Evolutionary conservation across 2,888 invertebrate genomes (phyloP).

Genomic region (Apamea anceps): DNA sequence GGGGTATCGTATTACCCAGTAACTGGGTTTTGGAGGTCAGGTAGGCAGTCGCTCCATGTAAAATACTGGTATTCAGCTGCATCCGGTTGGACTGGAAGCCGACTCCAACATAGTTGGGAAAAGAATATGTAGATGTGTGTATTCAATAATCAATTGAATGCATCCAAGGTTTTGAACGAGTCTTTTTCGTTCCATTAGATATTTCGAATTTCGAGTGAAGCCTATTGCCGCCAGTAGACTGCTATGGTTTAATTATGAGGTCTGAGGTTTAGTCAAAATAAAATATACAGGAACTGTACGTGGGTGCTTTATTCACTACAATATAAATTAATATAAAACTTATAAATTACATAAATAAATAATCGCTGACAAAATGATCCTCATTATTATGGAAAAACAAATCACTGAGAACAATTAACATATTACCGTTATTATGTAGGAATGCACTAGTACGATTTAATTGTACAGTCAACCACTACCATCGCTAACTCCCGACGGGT

Average conservation of each 20-base stretch:
- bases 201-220: background rate
- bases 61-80: too few relatives aligned
- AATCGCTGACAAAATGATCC: constrained; percentile 81
- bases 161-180: background rate
- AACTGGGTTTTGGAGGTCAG: too few relatives aligned
- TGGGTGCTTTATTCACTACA: constrained; percentile 85
- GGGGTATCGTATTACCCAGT: too few relatives aligned
- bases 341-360: constrained; percentile 88
- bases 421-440: constrained; percentile 60
- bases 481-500: background rate
- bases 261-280: constrained; percentile 22
- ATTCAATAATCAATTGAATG: background rate
- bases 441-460: constrained; percentile 67
- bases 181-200: background rate
- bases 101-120: too few relatives aligned
- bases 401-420: constrained; percentile 57
- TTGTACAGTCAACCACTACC: constrained; percentile 43
- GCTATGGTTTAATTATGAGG: background rate
- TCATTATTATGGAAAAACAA: constrained; percentile 65
- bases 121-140: too few relatives aligned
- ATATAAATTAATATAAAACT: constrained; percentile 88
- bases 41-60: too few relatives aligned
- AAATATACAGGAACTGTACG: constrained; percentile 67
- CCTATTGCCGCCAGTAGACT: too few relatives aligned
- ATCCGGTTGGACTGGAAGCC: too few relatives aligned